Base-by-base conservation (phyloP, 2,888 invertebrate genomes). In the Tetropium fuscum region DNA sequence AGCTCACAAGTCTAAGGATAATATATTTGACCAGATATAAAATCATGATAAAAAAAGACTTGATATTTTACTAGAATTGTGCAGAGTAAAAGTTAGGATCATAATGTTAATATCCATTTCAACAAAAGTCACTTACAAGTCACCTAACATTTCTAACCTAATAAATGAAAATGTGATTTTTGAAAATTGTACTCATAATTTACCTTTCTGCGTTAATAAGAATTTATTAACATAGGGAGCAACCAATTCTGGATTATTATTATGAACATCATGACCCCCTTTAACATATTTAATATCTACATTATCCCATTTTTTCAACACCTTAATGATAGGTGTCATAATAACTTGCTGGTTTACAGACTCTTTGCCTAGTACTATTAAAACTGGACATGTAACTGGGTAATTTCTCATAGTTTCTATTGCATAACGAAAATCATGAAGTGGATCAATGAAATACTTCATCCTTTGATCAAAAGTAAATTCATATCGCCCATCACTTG, bases 181-280 rank as follows among this genome's bases (percentile, higher is more conserved):
- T n/a, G 11, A 8, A 2, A 25, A 6, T 3, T 11, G 5, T 3
- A 19, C 30, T 60, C 54, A 78, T 15, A 77, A 66, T 63, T 78
- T 77, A 19, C 66, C 70, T 48, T 69, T 73, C 38, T 66, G 48
- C 25, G 41, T 53, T 19, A 63, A 54, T 47, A 79, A 72, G 74
- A 79, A 79, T 43, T 72, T 68, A 19, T 38, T 65, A 30, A 79
- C 64, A 36, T 71, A 40, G 1, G 75, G 74, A 0, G 82, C 82
- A 2, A 89, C 79, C 5, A 76, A 72, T 60, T 87, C 85, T 0
- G 89, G 88, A 64, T 84, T 72, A 4, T 84, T 85, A 34, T 85
- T 84, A 73, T 90, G 89, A 0, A 88, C 84, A 68, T 90, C 88
- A 63, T 90, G 90, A 30, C 82, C 80, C 0, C 89, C 89, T 0